Evolutionary conservation across 2,888 invertebrate genomes (phyloP).

Genomic region (Caradrina clavipalpis): DNA sequence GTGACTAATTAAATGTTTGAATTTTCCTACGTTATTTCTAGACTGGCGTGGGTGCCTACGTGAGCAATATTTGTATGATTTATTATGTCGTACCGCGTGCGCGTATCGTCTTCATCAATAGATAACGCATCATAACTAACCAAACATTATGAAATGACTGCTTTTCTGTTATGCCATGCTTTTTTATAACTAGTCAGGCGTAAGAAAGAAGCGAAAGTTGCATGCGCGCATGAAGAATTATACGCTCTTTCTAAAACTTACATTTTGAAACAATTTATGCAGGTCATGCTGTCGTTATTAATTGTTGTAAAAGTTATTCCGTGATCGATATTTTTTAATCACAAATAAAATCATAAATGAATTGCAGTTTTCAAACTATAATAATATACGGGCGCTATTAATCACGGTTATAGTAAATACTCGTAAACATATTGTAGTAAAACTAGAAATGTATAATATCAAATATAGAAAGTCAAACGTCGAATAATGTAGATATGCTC

Average conservation of each 20-base stretch:
- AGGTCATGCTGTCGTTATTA: constrained; percentile 51
- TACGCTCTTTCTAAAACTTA: constrained; percentile 73
- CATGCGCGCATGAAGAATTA: constrained; percentile 71
- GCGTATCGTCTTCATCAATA: constrained; percentile 54
- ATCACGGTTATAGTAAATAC: background rate
- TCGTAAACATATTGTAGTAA: background rate
- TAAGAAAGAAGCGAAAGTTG: constrained; percentile 82
- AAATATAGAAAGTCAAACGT: constrained; percentile 45
- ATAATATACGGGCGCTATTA: constrained; percentile 17
- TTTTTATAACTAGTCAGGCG: constrained; percentile 71
- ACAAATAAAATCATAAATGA: constrained; percentile 58
- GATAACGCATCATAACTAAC: constrained; percentile 53
- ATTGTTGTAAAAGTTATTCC: constrained; percentile 62
- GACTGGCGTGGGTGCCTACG: constrained; percentile 79
- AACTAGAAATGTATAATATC: constrained; percentile 19
- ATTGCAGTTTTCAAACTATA: constrained; percentile 12
- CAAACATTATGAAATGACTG: constrained; percentile 62
- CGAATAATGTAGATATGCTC: constrained; percentile 12
- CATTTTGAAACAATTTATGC: constrained; percentile 67
- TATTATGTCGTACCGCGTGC: constrained; percentile 58
- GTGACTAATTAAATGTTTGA: constrained; percentile 87
- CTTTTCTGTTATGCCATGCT: constrained; percentile 62
- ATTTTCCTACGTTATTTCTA: constrained; percentile 86
- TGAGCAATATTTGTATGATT: constrained; percentile 75
- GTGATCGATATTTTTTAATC: constrained; percentile 63